These are phyloP conservation scores for Ambastaia sidthimunki DNA, from an alignment of 2,797 vertebrate genomes.

Conservation along the genomic window DNA sequence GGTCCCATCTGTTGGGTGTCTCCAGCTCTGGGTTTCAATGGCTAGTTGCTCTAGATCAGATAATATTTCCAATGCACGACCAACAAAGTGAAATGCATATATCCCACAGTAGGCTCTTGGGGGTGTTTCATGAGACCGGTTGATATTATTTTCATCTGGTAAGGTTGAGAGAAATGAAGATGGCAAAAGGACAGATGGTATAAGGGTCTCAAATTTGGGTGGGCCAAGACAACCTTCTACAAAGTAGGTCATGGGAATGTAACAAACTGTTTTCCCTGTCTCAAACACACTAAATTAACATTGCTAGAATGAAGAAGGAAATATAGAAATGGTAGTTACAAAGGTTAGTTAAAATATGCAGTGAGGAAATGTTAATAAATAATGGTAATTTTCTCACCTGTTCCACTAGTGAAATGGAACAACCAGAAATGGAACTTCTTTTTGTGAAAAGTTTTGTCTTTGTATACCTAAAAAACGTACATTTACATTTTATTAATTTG, in stretches of 20 bases:
- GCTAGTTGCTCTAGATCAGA: constrained; percentile 48
- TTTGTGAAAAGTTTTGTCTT: no score
- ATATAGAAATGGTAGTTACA: background rate
- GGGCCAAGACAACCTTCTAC: constrained; percentile 10
- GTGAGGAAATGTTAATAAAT: no score
- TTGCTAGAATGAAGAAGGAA: background rate
- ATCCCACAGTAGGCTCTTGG: constrained; percentile 31
- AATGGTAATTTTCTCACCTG: no score
- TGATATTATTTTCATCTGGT: constrained; percentile 34
- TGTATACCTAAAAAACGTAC: no score
- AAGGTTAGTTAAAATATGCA: background rate
- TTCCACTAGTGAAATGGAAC: no score
- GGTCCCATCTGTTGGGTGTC: constrained; percentile 76
- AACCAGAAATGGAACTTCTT: no score
- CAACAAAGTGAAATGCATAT: constrained; percentile 43
- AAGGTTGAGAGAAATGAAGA: constrained; percentile 37
- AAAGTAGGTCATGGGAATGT: constrained; percentile 23
- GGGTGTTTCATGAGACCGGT: constrained; percentile 27
- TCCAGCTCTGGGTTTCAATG: constrained; percentile 55
- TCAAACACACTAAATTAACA: background rate
- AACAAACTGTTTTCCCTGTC: background rate
- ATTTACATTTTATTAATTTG: no score
- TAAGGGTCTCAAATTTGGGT: constrained; percentile 18
- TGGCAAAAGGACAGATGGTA: constrained; percentile 44
- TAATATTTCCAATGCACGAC: constrained; percentile 56